Evolutionary conservation across 2,113 vertebrate species (phyloP).

Genomic region (Excalfactoria chinensis): DNA sequence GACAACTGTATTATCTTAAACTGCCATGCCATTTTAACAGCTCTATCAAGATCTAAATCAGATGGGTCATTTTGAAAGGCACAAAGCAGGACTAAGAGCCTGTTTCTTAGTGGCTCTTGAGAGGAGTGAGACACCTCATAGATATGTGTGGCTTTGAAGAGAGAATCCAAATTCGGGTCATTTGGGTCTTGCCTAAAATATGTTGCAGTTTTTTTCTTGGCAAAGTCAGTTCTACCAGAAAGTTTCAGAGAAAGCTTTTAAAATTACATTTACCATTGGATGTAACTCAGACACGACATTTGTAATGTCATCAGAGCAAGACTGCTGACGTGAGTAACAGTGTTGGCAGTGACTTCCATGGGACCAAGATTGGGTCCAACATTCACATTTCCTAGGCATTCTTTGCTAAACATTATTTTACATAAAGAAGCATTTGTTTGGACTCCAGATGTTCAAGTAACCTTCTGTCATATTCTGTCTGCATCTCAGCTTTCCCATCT

Average conservation of each 20-base stretch:
- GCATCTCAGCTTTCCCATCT: slow-evolving; percentile 42
- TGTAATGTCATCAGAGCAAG: slow-evolving; percentile 41
- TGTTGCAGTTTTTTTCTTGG: slow-evolving; percentile 12
- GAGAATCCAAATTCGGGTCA: neutral
- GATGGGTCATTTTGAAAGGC: neutral
- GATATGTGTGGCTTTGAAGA: slow-evolving; percentile 39
- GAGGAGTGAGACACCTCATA: neutral
- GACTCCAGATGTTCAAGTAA: slow-evolving; percentile 62
- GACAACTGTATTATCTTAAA: neutral
- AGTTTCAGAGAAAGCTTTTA: slow-evolving; percentile 24
- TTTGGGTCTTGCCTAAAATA: slow-evolving; percentile 21
- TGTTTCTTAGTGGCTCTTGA: neutral
- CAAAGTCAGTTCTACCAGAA: slow-evolving; percentile 41
- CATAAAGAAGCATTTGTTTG: slow-evolving; percentile 66
- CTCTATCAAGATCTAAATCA: neutral
- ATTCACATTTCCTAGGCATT: slow-evolving; percentile 42
- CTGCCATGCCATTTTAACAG: neutral
- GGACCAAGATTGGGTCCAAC: slow-evolving; percentile 37
- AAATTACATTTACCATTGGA: slow-evolving; percentile 24
- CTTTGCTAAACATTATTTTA: slow-evolving; percentile 2
- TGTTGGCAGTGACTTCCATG: neutral
- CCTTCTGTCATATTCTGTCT: slow-evolving; percentile 55
- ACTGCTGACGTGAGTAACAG: slow-evolving; percentile 26
- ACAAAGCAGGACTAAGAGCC: neutral
- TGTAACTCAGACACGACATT: slow-evolving; percentile 43